phyloP scores from a whole-genome alignment of 2,797 vertebrate species.

The Orientallactaga sibirica region DNA sequence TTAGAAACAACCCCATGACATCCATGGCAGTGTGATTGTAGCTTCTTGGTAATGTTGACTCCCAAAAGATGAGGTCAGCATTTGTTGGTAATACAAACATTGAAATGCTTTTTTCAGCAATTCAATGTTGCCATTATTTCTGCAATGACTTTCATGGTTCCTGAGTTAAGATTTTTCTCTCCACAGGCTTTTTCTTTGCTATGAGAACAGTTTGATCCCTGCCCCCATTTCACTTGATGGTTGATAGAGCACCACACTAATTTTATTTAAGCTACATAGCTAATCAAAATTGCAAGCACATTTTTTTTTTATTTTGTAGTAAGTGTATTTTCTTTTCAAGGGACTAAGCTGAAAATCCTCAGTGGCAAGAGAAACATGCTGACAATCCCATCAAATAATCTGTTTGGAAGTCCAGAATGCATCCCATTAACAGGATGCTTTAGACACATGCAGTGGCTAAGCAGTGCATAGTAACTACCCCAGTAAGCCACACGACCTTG shows the following conservation, averaged over 20 bases:
- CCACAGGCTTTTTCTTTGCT: not conserved
- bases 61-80: not conserved
- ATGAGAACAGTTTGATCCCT: not conserved
- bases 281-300: conserved; percentile 22
- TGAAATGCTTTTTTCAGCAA: not conserved
- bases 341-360: not conserved
- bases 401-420: not conserved
- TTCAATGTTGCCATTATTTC: not conserved
- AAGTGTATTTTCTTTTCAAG: conserved; percentile 24
- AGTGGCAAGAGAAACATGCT: not conserved
- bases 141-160: not conserved
- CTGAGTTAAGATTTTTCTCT: not conserved
- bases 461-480: not conserved
- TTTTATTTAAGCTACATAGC: conserved; percentile 23
- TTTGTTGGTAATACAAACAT: not conserved
- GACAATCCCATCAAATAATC: not conserved
- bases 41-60: not conserved
- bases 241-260: not conserved
- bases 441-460: not conserved
- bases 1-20: not conserved
- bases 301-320: not conserved
- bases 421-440: not conserved
- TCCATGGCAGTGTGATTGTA: not conserved
- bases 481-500: not conserved
- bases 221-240: no score